These are phyloP conservation scores for Rhadina sibilatrix DNA, from an alignment of 2,113 vertebrate genomes.

Conservation along the genomic window DNA sequence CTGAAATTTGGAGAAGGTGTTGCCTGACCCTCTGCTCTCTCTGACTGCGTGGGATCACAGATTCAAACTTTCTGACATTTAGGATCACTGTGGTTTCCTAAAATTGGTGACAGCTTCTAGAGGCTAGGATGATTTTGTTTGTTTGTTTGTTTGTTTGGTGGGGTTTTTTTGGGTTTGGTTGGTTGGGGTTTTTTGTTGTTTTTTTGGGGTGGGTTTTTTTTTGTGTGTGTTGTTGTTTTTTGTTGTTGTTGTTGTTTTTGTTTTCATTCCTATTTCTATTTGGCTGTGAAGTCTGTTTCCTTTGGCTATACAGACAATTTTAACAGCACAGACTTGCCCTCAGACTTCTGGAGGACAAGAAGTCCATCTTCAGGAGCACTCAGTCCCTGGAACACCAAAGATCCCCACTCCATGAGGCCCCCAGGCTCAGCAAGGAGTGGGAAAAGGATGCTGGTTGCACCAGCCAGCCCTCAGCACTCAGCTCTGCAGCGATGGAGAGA, in stretches of 20 bases:
- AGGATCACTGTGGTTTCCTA: not conserved
- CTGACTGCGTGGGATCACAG: rapidly evolving
- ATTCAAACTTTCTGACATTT: not conserved
- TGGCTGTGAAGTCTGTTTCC: not conserved
- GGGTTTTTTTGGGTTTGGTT: no score
- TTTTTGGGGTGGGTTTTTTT: no score
- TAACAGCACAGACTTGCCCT: not conserved
- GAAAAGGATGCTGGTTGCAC: no score
- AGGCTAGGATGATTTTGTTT: not conserved
- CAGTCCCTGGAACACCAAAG: not conserved
- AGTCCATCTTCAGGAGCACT: not conserved
- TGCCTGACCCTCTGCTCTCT: not conserved
- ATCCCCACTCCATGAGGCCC: no score
- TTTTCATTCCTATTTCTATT: not conserved
- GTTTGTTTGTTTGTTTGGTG: no score
- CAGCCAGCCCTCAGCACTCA: not conserved
- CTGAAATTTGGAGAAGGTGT: not conserved
- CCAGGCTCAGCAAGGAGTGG: not conserved
- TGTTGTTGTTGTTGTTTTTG: no score
- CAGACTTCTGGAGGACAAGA: no score
- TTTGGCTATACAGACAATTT: not conserved
- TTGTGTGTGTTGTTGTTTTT: no score
- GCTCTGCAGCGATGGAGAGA: not conserved
- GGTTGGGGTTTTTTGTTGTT: no score
- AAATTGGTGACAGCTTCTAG: not conserved